phyloP scores from a whole-genome alignment of 2,888 invertebrate genomes.

The Idaea biselata region DNA sequence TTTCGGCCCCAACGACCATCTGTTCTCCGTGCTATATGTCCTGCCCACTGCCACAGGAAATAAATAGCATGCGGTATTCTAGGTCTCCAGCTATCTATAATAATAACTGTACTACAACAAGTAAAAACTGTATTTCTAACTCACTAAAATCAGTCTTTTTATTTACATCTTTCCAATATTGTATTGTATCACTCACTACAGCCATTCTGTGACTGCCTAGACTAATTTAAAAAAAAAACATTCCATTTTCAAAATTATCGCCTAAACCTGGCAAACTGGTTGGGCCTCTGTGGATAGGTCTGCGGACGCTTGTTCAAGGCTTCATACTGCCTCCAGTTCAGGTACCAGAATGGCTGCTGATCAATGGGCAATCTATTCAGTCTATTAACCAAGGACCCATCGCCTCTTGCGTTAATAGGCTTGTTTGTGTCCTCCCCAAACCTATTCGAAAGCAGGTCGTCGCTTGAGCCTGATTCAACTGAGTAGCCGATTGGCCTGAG shows the following conservation, averaged over 20 bases:
- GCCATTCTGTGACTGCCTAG: background rate
- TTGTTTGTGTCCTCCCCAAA: slow-evolving; percentile 70
- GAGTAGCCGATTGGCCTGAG: slow-evolving; percentile 81
- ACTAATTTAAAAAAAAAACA: background rate
- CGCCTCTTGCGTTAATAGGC: slow-evolving; percentile 82
- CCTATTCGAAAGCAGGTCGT: slow-evolving; percentile 62
- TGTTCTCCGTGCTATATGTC: too few species aligned
- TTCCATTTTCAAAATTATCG: slow-evolving; percentile 13
- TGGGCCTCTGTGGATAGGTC: slow-evolving; percentile 52
- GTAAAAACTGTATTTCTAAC: background rate
- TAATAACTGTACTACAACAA: too few species aligned
- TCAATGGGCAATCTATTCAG: slow-evolving; percentile 81
- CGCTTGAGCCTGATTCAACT: slow-evolving; percentile 53
- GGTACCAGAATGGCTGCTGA: slow-evolving; percentile 84
- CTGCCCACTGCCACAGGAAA: too few species aligned
- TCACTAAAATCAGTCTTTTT: background rate
- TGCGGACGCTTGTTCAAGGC: slow-evolving; percentile 64
- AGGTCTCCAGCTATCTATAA: too few species aligned
- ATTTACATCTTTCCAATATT: background rate
- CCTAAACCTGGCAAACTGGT: slow-evolving; percentile 35
- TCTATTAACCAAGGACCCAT: slow-evolving; percentile 77
- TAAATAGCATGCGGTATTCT: too few species aligned
- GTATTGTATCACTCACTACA: too few species aligned
- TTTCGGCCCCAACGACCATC: too few species aligned
- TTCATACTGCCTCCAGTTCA: slow-evolving; percentile 83